Evolutionary conservation across 1,140 invertebrate genomes (phyloP).

Genomic region (Idris sp.): DNA sequence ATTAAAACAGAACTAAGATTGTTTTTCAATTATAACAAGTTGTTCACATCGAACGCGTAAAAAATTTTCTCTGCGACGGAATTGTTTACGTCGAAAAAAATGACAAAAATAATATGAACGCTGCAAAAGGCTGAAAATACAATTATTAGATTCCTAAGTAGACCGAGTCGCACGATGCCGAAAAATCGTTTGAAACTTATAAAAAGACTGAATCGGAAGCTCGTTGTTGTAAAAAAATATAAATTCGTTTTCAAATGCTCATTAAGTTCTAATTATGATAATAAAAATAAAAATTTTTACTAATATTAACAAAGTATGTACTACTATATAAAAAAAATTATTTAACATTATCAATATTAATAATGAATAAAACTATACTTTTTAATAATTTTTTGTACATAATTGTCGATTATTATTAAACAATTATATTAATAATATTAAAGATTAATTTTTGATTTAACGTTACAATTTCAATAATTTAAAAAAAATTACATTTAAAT

Average conservation of each 20-base stretch:
- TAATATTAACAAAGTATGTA: no score
- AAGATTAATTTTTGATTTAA: no score
- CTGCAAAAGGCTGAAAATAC: conserved; percentile 46
- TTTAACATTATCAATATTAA: no score
- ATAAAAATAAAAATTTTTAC: no score
- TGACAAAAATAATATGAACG: conserved; percentile 13
- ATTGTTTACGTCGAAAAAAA: conserved; percentile 28
- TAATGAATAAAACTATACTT: no score
- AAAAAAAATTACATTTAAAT: no score
- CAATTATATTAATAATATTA: no score
- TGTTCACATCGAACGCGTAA: conserved; percentile 34
- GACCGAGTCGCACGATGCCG: conserved; percentile 46
- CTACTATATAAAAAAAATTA: no score
- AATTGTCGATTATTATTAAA: no score
- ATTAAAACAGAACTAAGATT: conserved; percentile 20
- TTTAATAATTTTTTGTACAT: no score
- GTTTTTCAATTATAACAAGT: conserved; percentile 23
- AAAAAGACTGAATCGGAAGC: conserved; percentile 39
- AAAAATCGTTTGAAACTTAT: conserved; percentile 17
- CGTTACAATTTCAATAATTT: no score
- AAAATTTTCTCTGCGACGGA: conserved; percentile 18
- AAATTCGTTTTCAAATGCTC: conserved; percentile 18
- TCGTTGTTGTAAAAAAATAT: conserved; percentile 15
- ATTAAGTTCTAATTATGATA: background rate
- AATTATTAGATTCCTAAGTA: conserved; percentile 46